Evolutionary conservation across 1,140 invertebrate species (phyloP), one percentile per base, ranked within the genome.

Genomic region (Polypedilum pembai): DNA sequence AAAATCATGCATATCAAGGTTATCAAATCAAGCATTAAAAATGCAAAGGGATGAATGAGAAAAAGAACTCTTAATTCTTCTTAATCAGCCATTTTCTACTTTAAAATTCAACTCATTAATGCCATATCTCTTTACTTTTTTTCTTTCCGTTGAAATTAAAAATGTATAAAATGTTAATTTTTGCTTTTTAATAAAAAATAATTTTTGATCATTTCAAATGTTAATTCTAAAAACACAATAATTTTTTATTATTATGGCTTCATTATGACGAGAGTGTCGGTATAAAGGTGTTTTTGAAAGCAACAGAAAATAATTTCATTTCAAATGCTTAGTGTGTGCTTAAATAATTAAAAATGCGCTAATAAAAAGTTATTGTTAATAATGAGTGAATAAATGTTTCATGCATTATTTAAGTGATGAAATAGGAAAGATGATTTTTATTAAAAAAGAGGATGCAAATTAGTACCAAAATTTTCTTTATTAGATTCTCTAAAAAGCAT

Each of bases 231-330:
- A 18, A 18, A 69, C 8, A 21, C 65, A 69, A 18, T 69, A 69
- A 69, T 18, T 69, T 69, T 69, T 69, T 69, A 69, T 69, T 69
- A 18, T 69, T 69, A 69, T 18, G 65, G 20, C 65, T 69, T 69
- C 65, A 69, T 69, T 69, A 69, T 69, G 45, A 33, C 5, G 24
- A 33, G 24, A 33, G 65, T 69, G 65, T 69, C 20, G 18, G 65
- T 10, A 20, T 10, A 69, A 69, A 69, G 65, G 65, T 69, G 65
- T 69, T 69, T 69, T 69, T 69, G 12, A 69, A 69, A 18, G 17
- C 17, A 20, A 18, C 15, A 69, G 1, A 66, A 69, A 69, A 69
- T 3, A 33, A 33, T 33, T 33, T 33, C 24, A 33, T 33, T 3
- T 33, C 24, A 33, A 33, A 33, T 33, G 5, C 24, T 33, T 33